Evolutionary conservation across 2,113 vertebrate genomes (phyloP), one percentile per base, ranked within the genome.

Genomic region (Malurus elegans): DNA sequence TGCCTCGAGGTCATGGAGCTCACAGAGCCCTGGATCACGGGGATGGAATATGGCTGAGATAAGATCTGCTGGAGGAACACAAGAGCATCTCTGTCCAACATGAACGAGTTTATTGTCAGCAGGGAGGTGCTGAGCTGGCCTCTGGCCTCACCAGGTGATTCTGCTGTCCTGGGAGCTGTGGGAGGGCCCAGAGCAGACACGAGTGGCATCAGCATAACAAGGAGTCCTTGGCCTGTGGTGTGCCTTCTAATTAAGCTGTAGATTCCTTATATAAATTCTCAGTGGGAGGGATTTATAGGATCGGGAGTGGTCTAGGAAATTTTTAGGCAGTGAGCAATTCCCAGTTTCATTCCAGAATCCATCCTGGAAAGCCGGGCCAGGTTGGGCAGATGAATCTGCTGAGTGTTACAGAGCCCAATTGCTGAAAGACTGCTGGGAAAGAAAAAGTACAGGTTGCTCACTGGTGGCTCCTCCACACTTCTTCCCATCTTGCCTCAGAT

Each of bases 301-400:
- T 24, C 51, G 48, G 5, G 56, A 36, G 21, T 0, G 0, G 1
- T 14, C 12, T 80, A 25, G 47, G 64, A 48, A 53, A 50, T 79
- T 28, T 57, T 93, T 14, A 54, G 54, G 31, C 65, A 44, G 21
- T 75, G 40, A 88, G 28, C 34, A 79, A 12, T 90, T 36, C 6
- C 25, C 5, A 9, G 16, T 44, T 75, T 36, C 69, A 13, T 20
- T 51, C 61, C 47, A 26, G 75, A 56, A 79, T 36, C 34, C 48
- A 16, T 44, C 26, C 64, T 83, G 38, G 72, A 51, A 74, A 36
- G 51, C 0, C 0, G 36, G 47, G 18, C 0, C 2, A 48, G 28
- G 20, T 58, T 45, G 61, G 65, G 69, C 47, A 60, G 73, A 31
- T 87, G 29, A 6, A 56, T 74, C 34, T 71, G 17, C 42, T 64